Conservation (phyloP, 2,797 vertebrate species). For the Nyctibius grandis region DNA sequence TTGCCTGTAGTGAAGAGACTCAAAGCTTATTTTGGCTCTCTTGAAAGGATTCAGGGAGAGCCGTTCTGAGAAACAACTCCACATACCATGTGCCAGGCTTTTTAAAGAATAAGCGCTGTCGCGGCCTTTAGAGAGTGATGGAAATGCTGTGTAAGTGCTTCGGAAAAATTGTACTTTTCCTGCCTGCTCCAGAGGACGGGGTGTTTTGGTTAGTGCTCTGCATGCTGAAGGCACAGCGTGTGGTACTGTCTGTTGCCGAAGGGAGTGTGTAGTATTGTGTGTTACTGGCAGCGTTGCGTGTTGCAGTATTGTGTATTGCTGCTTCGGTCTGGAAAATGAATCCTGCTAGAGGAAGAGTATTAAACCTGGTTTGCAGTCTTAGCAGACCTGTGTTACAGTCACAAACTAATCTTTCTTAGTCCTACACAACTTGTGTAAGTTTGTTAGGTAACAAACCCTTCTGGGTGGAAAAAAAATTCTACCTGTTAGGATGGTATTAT, state of each 20-base stretch:
- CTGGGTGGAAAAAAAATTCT: fast-evolving
- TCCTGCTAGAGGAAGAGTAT: background rate
- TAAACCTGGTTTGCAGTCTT: background rate
- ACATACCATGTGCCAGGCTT: background rate
- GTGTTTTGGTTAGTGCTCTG: background rate
- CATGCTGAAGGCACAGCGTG: background rate
- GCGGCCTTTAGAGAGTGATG: background rate
- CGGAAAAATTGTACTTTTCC: background rate
- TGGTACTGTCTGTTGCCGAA: background rate
- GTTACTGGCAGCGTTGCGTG: background rate
- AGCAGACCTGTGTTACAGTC: background rate
- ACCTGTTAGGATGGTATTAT: background rate
- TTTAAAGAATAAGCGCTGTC: background rate
- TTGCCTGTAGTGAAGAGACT: background rate
- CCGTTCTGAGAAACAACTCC: background rate
- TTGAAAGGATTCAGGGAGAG: background rate
- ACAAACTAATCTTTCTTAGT: background rate
- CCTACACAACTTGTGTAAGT: background rate
- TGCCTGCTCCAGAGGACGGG: background rate
- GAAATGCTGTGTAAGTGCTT: background rate
- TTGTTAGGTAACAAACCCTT: background rate
- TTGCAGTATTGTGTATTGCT: background rate
- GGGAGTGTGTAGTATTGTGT: background rate
- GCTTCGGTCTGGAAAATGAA: background rate
- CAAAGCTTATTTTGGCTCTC: background rate